phyloP scores from a whole-genome alignment of 2,797 vertebrate genomes.

The Scomberomorus guttatus region DNA sequence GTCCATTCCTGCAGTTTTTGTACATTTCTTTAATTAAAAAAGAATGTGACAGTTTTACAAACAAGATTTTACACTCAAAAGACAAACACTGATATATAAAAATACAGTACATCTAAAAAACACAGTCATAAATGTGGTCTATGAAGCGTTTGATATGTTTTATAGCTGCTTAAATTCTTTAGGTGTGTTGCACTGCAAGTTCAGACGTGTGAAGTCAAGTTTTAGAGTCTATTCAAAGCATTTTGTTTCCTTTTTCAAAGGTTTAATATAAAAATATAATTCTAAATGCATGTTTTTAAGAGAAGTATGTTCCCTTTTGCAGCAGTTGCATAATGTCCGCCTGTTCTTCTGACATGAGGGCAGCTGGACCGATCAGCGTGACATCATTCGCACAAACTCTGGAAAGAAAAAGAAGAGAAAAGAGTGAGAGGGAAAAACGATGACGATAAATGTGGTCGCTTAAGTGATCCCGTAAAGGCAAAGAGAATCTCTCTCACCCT shows the following conservation, averaged over 20 bases:
- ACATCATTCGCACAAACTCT: constrained; percentile 86
- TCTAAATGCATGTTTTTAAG: constrained; percentile 21
- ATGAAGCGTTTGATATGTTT: constrained; percentile 61
- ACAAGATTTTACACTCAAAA: constrained; percentile 57
- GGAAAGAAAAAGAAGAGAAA: constrained; percentile 28
- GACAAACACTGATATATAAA: constrained; percentile 67
- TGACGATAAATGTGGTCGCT: neutral
- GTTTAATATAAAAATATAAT: constrained; percentile 69
- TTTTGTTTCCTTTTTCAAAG: constrained; percentile 2
- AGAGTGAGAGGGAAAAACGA: neutral
- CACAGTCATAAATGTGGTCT: constrained; percentile 34
- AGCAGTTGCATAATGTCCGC: constrained; percentile 38
- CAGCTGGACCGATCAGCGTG: constrained; percentile 68
- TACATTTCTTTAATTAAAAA: constrained; percentile 52
- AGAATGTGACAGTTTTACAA: constrained; percentile 60
- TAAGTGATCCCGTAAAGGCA: neutral
- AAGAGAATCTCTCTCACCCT: constrained; percentile 85
- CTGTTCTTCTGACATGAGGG: constrained; percentile 10
- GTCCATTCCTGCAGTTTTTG: constrained; percentile 5
- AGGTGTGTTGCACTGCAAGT: constrained; percentile 31
- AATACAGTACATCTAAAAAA: constrained; percentile 71
- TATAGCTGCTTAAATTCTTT: constrained; percentile 37
- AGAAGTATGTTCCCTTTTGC: constrained; percentile 37
- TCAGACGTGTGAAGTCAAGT: constrained; percentile 26
- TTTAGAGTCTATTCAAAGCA: constrained; percentile 13